Evolutionary conservation across 2,113 vertebrate species (phyloP), one percentile per base, ranked within the genome.

Genomic region (Rattus rattus): DNA sequence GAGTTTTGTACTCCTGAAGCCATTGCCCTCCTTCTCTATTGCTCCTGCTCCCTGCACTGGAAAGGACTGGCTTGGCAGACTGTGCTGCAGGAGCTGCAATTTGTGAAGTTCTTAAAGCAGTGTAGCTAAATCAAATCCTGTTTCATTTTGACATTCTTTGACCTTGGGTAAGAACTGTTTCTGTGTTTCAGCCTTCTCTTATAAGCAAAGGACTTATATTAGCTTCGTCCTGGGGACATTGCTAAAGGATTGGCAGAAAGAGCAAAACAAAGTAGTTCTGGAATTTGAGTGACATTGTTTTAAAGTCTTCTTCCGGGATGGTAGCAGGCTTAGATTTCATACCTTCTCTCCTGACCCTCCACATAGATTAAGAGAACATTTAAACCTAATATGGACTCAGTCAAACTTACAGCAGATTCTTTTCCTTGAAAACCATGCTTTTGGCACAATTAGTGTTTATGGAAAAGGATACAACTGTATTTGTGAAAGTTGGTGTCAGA

Each of bases 151-250:
- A 81, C 39, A 8, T 1, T 59, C 14, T 87, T 91, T 72, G 85
- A 86, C 65, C 73, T 83, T 88, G 54, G 59, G 3, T 30, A 52
- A 90, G 88, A 72, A 61, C 12, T 2, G 36, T 33, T 73, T 63
- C 59, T 65, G 19, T 63, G 11, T 91, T 91, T 91, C 16, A 67
- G 16, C 59, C 79, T 92, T 90, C 24, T 88, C 88, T 85, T 92
- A 36, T 9, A 91, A 33, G 39, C 36, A 28, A 79, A 81, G 59
- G 76, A 33, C 47, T 61, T 22, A 3, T 14, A 77, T 22, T 36
- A 84, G 11, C 26, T 20, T 91, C 11, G 91, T 11, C 65, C 36
- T 65, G 30, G n/a, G 65, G 17, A 65, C 36, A 86, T 54, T 76
- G 49, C 33, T 79, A 26, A 94, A 95, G 77, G 65, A 94, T 2